Conservation (phyloP, 2,797 vertebrate species). For the Buceros bicornis region DNA sequence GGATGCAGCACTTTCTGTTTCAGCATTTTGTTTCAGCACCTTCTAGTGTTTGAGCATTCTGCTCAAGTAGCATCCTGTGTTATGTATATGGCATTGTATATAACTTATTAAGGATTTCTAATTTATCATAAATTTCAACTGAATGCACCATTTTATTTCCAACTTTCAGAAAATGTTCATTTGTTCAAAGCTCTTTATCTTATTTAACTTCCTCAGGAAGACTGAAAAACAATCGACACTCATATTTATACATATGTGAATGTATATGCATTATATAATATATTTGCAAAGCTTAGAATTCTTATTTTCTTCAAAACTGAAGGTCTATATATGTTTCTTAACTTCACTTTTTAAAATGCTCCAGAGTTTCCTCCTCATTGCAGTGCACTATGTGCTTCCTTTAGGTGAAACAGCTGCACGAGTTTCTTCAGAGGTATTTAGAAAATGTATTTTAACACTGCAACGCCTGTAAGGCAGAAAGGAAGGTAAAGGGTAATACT, state of each 20-base stretch:
- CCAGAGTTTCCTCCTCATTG: background rate
- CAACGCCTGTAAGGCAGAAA: background rate
- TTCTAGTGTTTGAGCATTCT: background rate
- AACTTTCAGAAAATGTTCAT: background rate
- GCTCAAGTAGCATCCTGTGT: background rate
- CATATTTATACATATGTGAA: conserved; percentile 7
- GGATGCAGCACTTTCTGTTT: background rate
- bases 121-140: background rate
- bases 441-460: background rate
- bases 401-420: background rate
- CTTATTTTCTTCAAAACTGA: background rate
- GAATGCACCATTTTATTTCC: background rate
- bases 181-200: background rate
- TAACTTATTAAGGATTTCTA: background rate
- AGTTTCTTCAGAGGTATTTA: background rate
- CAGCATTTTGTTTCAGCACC: background rate
- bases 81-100: background rate
- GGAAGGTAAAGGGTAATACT: background rate
- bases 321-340: background rate
- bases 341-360: background rate
- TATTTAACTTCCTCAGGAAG: background rate
- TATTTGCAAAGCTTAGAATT: background rate
- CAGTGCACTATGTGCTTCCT: background rate
- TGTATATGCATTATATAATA: background rate
- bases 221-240: background rate